Base-by-base conservation (phyloP, 1,140 invertebrate species). In the Drosophila equinoxialis region DNA sequence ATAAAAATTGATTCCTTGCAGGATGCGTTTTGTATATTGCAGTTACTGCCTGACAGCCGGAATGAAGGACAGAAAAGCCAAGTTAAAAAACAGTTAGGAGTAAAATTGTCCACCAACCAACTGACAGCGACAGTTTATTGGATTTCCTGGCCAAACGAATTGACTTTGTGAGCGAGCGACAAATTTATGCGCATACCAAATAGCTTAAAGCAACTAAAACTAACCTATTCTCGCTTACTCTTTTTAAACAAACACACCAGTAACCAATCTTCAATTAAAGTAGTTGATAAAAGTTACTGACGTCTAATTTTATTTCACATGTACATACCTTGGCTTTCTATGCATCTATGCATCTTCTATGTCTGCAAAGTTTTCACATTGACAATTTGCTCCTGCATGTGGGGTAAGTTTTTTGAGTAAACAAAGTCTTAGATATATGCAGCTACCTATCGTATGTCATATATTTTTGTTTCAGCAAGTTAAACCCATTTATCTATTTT, bases 91-190 rank as follows among this genome's bases (percentile, higher is more conserved):
- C n/a, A 37, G 30, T 37, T 33, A 37, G 33, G 14, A 8, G 57
- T 33, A 59, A 37, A 37, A 59, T 37, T 59, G 33, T 59, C n/a
- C 26, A 20, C 57, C 17, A 30, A 8, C 57, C 33, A 59, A 59
- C 57, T 59, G 57, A 59, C 57, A 59, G 57, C 33, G 33, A 59
- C 57, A 59, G 57, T 59, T 59, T 59, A 59, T 59, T 59, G 57
- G 57, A 59, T 59, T 59, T 59, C 57, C 57, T 59, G 57, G 57
- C 17, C 33, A 59, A 59, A 37, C 45, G 57, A 33, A 59, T 59
- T 59, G 57, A 59, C 57, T 59, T 59, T 59, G 57, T 33, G 57
- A 37, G 17, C 10, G 14, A 26, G 14, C 8, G 30, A 59, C 10
- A 37, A 59, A 59, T 59, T 37, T 59, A 59, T 59, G 57, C 33